These are phyloP conservation scores for Dreissena polymorpha DNA, from an alignment of 1,140 invertebrate genomes.

Conservation along the genomic window DNA sequence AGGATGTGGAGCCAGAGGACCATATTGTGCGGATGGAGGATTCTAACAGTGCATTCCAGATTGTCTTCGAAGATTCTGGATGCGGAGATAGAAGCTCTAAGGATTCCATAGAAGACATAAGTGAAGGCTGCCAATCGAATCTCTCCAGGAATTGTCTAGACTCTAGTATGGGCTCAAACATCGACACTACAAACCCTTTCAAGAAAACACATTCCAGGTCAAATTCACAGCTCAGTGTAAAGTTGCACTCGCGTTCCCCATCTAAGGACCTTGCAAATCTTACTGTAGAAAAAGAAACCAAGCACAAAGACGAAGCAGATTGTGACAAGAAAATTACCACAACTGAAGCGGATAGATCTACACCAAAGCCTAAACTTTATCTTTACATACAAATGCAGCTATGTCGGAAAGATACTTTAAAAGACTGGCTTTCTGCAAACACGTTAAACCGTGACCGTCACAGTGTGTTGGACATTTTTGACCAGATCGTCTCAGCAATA, in stretches of 20 bases:
- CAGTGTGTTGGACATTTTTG: conserved; percentile 88
- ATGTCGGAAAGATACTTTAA: conserved; percentile 92
- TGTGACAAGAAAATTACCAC: neutral
- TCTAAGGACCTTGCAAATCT: conserved; percentile 5
- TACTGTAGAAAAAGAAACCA: conserved; percentile 24
- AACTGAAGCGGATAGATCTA: neutral
- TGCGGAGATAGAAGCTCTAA: conserved; percentile 67
- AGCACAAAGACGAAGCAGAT: conserved; percentile 3
- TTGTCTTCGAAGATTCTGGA: conserved; percentile 82
- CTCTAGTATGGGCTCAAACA: neutral
- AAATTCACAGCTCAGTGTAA: neutral
- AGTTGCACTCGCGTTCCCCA: neutral
- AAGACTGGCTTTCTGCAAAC: conserved; percentile 89
- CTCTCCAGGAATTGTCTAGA: neutral
- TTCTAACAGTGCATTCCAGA: conserved; percentile 77
- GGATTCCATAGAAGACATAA: conserved; percentile 49
- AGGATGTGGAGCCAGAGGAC: neutral
- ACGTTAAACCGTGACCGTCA: conserved; percentile 76
- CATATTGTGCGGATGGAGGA: conserved; percentile 14
- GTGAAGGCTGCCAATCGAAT: conserved; percentile 8
- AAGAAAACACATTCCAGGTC: conserved; percentile 6
- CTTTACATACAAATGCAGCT: conserved; percentile 99
- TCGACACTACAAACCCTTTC: neutral
- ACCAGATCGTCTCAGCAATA: conserved; percentile 95
- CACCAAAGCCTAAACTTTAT: conserved; percentile 82